Evolutionary conservation across 2,113 vertebrate genomes (phyloP).

Genomic region (Tyrannus savana): DNA sequence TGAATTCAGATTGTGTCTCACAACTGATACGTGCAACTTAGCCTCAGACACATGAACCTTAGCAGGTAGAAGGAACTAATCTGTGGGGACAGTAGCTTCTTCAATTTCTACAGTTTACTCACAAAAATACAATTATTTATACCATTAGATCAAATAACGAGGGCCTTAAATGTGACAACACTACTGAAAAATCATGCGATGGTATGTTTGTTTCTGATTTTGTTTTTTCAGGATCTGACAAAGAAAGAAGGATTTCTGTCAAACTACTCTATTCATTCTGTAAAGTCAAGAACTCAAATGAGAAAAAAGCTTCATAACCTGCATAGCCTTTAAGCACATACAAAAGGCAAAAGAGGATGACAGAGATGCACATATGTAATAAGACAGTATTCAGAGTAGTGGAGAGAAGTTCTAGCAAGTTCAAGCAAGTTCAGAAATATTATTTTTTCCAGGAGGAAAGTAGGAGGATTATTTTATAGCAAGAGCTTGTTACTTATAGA

Average conservation of each 20-base stretch:
- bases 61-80: neutral
- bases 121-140: neutral
- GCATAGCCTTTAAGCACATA: neutral
- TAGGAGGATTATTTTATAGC: neutral
- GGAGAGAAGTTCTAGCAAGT: neutral
- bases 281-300: neutral
- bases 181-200: neutral
- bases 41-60: neutral
- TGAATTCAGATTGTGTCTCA: neutral
- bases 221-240: neutral
- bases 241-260: neutral
- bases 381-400: neutral
- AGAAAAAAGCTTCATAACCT: neutral
- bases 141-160: neutral
- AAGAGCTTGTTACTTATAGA: neutral
- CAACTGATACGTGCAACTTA: neutral
- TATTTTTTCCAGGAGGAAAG: neutral
- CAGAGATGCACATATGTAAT: neutral
- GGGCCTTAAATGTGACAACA: neutral
- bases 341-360: neutral
- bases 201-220: neutral
- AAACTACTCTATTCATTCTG: neutral
- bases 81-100: neutral
- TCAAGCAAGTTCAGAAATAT: neutral
- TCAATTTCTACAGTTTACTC: neutral